phyloP scores from a whole-genome alignment of 1,140 invertebrate species.

The Drosophila pachea region DNA sequence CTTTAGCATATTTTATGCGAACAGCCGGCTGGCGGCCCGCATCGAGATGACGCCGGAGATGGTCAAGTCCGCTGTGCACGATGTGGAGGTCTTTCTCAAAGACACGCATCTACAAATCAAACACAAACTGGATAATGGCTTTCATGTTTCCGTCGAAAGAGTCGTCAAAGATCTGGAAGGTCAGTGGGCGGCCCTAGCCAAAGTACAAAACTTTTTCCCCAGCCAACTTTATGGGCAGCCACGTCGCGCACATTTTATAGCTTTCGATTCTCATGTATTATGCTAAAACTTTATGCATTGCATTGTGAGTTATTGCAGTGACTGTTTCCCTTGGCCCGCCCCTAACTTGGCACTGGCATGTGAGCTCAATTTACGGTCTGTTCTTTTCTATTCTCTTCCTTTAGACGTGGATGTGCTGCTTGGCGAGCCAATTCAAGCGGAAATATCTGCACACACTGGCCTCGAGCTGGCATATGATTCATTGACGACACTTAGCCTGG shows the following conservation, averaged over 20 bases:
- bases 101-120: conserved; percentile 82
- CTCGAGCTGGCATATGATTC: conserved; percentile 81
- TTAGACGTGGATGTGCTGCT: conserved; percentile 83
- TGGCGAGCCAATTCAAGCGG: conserved; percentile 82
- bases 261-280: conserved; percentile 55
- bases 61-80: conserved; percentile 81
- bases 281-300: conserved; percentile 60
- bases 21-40: conserved; percentile 80
- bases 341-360: background rate
- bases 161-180: conserved; percentile 83
- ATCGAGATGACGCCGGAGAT: conserved; percentile 81
- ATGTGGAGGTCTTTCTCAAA: conserved; percentile 81
- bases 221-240: conserved; percentile 58
- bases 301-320: conserved; percentile 46
- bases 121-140: conserved; percentile 81
- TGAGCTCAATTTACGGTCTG: conserved; percentile 25
- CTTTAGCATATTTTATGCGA: conserved; percentile 81
- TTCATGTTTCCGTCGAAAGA: conserved; percentile 82
- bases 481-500: conserved; percentile 81
- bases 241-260: conserved; percentile 46
- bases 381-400: conserved; percentile 16
- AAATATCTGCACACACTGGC: conserved; percentile 82
- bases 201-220: conserved; percentile 35
- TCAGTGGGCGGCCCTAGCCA: conserved; percentile 73
- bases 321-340: background rate